Conservation (phyloP, 2,113 vertebrate genomes). For the Astur gentilis region DNA sequence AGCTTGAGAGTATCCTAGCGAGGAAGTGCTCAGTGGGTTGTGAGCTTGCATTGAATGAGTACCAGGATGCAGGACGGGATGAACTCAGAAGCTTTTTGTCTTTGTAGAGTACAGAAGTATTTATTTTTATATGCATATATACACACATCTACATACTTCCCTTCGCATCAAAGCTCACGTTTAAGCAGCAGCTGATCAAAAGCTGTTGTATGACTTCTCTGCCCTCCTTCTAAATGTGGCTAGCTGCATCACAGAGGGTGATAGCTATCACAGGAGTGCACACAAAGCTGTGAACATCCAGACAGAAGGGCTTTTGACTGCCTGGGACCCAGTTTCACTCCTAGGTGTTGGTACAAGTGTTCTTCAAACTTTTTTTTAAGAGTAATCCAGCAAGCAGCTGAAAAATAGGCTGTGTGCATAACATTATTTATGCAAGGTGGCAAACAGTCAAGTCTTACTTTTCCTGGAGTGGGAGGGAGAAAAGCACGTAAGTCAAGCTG, state of each 20-base stretch:
- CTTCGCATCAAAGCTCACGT: background rate
- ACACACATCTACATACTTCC: background rate
- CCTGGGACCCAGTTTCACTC: background rate
- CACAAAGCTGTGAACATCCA: accelerated
- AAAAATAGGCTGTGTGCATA: background rate
- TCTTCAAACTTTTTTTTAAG: background rate
- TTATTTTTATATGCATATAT: background rate
- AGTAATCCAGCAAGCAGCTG: background rate
- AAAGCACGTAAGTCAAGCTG: background rate
- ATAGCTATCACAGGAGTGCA: background rate
- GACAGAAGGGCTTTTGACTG: background rate
- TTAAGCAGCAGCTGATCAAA: background rate
- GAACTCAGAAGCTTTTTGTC: background rate
- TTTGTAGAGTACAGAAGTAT: background rate
- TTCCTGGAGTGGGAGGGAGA: background rate
- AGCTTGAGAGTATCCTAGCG: background rate
- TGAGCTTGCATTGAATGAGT: background rate
- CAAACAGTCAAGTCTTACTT: background rate
- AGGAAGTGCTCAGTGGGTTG: background rate
- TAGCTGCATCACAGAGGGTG: background rate
- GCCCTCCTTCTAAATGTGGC: background rate
- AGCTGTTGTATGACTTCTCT: background rate
- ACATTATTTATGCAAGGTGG: background rate
- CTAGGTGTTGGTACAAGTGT: background rate
- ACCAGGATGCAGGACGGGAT: background rate